Percentiles rank a stretch among this genome's conserved stretches.
These are phyloP conservation scores for Cyphomyrus discorhynchus DNA, from an alignment of 2,113 vertebrate species.

Conservation along the genomic window DNA sequence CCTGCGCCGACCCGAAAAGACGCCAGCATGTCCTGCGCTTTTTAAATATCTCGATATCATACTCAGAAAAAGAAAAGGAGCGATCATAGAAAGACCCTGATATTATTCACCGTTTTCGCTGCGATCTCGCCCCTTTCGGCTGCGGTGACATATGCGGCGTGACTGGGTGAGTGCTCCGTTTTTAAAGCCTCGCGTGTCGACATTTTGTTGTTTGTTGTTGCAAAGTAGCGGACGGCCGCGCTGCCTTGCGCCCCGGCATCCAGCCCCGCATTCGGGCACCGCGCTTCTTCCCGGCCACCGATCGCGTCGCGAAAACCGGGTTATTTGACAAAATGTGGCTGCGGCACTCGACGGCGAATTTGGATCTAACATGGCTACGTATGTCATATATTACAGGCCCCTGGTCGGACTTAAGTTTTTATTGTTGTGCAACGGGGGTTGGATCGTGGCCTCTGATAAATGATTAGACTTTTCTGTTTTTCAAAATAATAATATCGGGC, in stretches of 20 bases:
- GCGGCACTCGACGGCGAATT: neutral
- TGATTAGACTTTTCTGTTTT: neutral
- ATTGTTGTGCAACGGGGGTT: neutral
- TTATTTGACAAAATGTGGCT: neutral
- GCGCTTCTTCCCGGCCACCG: neutral
- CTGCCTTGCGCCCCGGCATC: neutral
- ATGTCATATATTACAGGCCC: neutral
- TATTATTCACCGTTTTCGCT: neutral
- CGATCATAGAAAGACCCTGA: neutral
- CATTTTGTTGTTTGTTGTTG: slow-evolving; percentile 29
- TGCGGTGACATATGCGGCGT: neutral
- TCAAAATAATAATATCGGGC: neutral
- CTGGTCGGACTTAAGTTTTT: neutral
- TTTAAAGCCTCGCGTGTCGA: slow-evolving; percentile 15
- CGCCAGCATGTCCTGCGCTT: slow-evolving; percentile 14
- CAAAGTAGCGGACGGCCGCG: slow-evolving; percentile 4
- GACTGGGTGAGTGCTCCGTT: slow-evolving; percentile 20
- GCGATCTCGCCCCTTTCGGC: neutral
- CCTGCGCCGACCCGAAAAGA: slow-evolving; percentile 26
- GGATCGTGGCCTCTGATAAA: neutral
- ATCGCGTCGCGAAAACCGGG: neutral
- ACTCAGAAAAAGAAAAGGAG: neutral
- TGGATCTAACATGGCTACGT: neutral
- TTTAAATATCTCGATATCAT: slow-evolving; percentile 9
- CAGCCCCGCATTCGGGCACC: neutral